Base-by-base conservation (phyloP, 2,113 vertebrate genomes). In the Chelonoidis abingdonii region DNA sequence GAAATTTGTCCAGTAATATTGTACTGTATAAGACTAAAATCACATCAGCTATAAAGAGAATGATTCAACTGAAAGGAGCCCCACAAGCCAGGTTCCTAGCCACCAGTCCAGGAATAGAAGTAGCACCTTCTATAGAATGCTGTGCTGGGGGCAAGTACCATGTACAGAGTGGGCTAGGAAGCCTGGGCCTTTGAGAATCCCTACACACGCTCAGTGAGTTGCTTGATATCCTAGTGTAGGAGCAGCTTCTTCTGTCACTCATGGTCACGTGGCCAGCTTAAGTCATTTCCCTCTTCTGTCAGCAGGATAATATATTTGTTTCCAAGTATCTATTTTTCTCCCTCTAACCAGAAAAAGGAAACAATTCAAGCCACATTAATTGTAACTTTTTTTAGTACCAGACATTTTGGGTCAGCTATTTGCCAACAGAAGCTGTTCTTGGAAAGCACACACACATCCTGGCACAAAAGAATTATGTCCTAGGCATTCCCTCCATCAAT, bases 201-300 rank as follows among this genome's bases (percentile, higher is more conserved):
- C 92, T 10, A 10, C n/a, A 38, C 19, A 22, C 38, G 65, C 35
- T 38, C 65, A 38, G 9, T 11, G 65, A 38, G 17, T 72, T 38
- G 65, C 19, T 38, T 72, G 65, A 72, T 22, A 38, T 38, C n/a
- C 65, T 72, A 5, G n/a, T 72, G 19, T 22, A 38, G 35, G 19
- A 22, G 8, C 65, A 72, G 65, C 35, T 38, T 47, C 75, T 29
- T 47, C 75, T 78, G 44, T 13, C 13, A 25, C 76, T 87, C 65
- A 29, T 0, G 0, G 75, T 94, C 31, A 22, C 54, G 35, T 86
- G 80, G 50, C 24, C 79, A 76, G 24, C 59, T 86, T 22, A 27
- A 95, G 92, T 84, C 3, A 62, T 62, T 89, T 95, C 92, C 21
- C 89, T 94, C 89, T 95, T 62, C 88, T 17, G 2, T 88, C 13